Base-by-base conservation (phyloP, 2,888 invertebrate species). In the Brachycybe producta region DNA sequence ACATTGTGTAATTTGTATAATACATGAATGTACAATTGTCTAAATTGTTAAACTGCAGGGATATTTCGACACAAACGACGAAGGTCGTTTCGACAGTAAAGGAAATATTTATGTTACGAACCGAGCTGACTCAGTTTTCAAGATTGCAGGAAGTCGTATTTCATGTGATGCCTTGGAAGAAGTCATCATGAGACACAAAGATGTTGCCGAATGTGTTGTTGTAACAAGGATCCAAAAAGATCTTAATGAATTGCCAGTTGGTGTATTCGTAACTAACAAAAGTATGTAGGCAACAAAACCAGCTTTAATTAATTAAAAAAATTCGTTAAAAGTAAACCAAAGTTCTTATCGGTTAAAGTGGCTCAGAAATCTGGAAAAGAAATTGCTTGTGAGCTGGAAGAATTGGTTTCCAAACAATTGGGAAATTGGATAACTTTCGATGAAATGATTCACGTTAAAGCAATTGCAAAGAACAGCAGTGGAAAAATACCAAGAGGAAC, bases 21-120 rank as follows among this genome's bases (percentile, higher is more conserved):
- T n/a, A n/a, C n/a, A n/a, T n/a, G n/a, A 39, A 39, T 2, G 4
- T 2, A 39, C 2, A 17, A 17, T 19, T 39, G 2, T 30, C 32
- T 30, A 30, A 17, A 30, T 44, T 27, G 11, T 17, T 38, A 7
- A 38, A 8, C 8, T 7, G 5, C 19, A 47, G 47, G 47, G 47
- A 5, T 47, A 47, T 26, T 47, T 23, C n/a, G 47, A 47, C 39
- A 19, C 39, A 28, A 47, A 47, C 24, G 47, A 47, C 17, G 28
- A 47, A 13, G 47, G 47, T 3, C 36, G 39, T 17, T 11, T 39
- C 19, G 47, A 47, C 27, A 13, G 2, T 11, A 28, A 38, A 15
- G 47, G 47, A 11, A 17, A 39, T 27, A 28, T 47, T 19, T 47
- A 47, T 19, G 47, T 47, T 24, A 4, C 39, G 23, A 35, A 34